Conservation (phyloP, 2,113 vertebrate genomes). For the Turdus rufiventris region DNA sequence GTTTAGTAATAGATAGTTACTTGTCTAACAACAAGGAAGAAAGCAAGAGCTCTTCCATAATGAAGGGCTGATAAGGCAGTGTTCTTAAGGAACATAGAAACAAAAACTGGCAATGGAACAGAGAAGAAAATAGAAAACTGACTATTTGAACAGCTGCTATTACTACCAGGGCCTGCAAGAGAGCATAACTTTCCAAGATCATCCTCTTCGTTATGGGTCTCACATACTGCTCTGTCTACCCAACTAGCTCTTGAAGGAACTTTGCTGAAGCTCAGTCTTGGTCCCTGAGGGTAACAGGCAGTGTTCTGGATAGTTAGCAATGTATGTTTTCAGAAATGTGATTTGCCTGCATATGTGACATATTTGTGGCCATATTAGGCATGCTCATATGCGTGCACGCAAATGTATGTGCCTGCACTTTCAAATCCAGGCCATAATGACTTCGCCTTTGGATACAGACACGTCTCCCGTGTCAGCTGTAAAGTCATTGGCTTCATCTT, state of each 20-base stretch:
- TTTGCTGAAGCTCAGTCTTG: background rate
- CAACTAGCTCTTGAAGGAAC: background rate
- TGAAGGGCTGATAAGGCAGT: background rate
- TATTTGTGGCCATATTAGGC: slow-evolving; percentile 29
- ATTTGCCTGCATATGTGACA: slow-evolving; percentile 9
- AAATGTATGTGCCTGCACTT: background rate
- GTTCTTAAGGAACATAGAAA: background rate
- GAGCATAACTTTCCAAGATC: background rate
- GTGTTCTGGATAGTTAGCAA: background rate
- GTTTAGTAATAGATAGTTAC: background rate
- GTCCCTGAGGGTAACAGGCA: background rate
- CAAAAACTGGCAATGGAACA: background rate
- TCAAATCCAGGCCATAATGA: background rate
- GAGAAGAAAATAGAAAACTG: background rate
- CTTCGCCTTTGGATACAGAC: background rate
- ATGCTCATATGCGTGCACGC: background rate
- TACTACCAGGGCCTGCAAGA: background rate
- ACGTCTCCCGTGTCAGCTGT: background rate
- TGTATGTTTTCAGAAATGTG: background rate
- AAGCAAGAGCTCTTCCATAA: background rate
- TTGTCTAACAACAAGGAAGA: background rate
- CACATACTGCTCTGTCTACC: background rate
- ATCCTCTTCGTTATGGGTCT: background rate
- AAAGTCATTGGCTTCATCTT: background rate
- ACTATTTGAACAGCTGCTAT: background rate